Conservation (phyloP, 2,888 invertebrate genomes). For the Drosophila birchii region DNA sequence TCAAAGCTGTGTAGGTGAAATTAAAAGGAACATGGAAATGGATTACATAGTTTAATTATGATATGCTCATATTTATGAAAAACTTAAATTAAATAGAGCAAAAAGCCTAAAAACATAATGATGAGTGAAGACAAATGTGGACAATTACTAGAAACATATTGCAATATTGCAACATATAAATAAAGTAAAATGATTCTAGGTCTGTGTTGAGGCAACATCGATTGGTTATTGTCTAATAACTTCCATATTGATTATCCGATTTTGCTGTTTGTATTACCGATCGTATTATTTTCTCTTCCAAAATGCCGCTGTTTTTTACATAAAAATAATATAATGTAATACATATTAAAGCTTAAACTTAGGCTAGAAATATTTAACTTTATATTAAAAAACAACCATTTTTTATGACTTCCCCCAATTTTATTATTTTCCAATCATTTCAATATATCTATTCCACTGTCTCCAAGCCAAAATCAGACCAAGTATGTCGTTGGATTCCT, state of each 20-base stretch:
- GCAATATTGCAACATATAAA: neutral
- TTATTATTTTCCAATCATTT: neutral
- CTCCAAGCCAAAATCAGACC: slow-evolving; percentile 39
- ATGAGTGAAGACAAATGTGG: neutral
- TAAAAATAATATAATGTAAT: no score
- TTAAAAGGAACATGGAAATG: neutral
- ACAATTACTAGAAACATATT: neutral
- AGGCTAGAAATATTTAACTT: no score
- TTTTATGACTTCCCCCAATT: no score
- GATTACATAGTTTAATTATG: neutral
- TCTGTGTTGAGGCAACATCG: neutral
- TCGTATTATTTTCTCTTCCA: no score
- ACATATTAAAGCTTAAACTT: no score
- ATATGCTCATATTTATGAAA: neutral
- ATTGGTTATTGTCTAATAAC: no score
- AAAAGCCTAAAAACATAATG: neutral
- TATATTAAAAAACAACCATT: no score
- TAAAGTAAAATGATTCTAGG: neutral
- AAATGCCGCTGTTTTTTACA: no score
- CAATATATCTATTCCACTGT: slow-evolving; percentile 50
- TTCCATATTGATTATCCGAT: no score
- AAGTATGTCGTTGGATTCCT: slow-evolving; percentile 66
- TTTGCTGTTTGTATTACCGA: no score
- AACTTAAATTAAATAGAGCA: neutral
- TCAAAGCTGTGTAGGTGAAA: neutral